Evolutionary conservation across 2,797 vertebrate species (phyloP), one percentile per base, ranked within the genome.

Genomic region (Serranus cabrilla): DNA sequence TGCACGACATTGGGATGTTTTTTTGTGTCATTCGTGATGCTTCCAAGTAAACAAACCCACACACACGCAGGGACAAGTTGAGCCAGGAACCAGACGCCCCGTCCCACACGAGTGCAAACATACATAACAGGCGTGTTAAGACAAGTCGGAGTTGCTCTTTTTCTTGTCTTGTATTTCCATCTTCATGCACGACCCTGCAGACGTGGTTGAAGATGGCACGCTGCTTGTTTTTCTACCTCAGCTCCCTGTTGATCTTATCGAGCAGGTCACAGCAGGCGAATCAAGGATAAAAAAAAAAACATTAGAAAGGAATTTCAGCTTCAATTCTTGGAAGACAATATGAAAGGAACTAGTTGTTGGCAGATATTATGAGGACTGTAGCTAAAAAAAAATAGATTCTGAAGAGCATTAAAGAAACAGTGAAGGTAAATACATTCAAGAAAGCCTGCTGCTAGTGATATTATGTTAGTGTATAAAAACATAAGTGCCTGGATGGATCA

Each of bases 11-110:
- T 1, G 51, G 17, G 40, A 13, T 1, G 0, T 5, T 8, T 23
- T 0, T 8, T 8, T n/a, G 2, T 13, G 7, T 8, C 10, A 12
- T 49, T 21, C 1, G 0, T 17, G 8, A 59, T 17, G 0, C 9
- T 31, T 37, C 50, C 39, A 27, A 18, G 49, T 20, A 3, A 65
- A 71, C 61, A 42, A 21, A 31, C 43, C 21, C 25, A 25, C 43
- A 73, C 43, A 70, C 68, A 39, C 16, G 56, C 21, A 46, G 45
- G 4, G 27, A 79, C 80, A 18, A 2, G 78, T 74, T 18, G 9
- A 21, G n/a, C 14, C 49, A 4, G 5, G 11, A 5, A 17, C 31
- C 20, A 45, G 10, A 23, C 14, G n/a, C 40, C 42, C 5, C 0
- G 11, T 74, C 39, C 25, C 43, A 57, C 17, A 47, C 1, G 12